Percentiles rank a stretch among this genome's conserved stretches.
These are phyloP conservation scores for Tachypleus tridentatus DNA, from an alignment of 1,140 invertebrate species.

Conservation along the genomic window DNA sequence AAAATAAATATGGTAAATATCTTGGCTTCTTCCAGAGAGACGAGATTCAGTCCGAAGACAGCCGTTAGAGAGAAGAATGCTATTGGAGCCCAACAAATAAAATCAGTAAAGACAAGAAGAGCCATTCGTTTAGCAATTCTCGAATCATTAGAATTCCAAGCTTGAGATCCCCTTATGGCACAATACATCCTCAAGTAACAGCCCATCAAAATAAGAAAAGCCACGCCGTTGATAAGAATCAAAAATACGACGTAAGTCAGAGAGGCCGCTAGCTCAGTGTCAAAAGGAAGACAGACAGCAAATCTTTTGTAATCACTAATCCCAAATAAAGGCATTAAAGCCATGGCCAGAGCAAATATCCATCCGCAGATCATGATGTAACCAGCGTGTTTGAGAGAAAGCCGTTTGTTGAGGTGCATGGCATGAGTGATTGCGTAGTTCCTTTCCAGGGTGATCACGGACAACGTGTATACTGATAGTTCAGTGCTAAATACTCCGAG, in stretches of 20 bases:
- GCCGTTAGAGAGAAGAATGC: constrained; percentile 49
- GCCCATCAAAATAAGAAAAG: constrained; percentile 85
- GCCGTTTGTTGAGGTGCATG: constrained; percentile 88
- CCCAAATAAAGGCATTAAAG: constrained; percentile 73
- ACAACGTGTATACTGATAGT: constrained; percentile 83
- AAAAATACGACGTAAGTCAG: constrained; percentile 83
- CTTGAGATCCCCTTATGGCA: constrained; percentile 78
- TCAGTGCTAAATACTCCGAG: constrained; percentile 92
- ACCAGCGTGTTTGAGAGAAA: constrained; percentile 75
- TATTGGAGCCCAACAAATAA: constrained; percentile 73
- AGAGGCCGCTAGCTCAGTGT: constrained; percentile 55
- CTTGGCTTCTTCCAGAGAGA: constrained; percentile 90
- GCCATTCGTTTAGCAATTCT: constrained; percentile 76
- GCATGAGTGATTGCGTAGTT: constrained; percentile 96
- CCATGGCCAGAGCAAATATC: constrained; percentile 80
- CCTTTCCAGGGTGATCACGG: constrained; percentile 90
- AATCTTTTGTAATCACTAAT: constrained; percentile 92
- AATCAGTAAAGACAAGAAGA: constrained; percentile 70
- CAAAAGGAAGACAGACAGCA: constrained; percentile 89
- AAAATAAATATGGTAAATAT: constrained; percentile 91
- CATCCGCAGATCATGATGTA: constrained; percentile 65
- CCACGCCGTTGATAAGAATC: constrained; percentile 83
- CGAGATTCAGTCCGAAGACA: constrained; percentile 76
- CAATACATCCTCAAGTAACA: constrained; percentile 97
- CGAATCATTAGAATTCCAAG: constrained; percentile 96